These are phyloP conservation scores for Champsocephalus esox DNA, from an alignment of 2,797 vertebrate genomes.

Conservation along the genomic window DNA sequence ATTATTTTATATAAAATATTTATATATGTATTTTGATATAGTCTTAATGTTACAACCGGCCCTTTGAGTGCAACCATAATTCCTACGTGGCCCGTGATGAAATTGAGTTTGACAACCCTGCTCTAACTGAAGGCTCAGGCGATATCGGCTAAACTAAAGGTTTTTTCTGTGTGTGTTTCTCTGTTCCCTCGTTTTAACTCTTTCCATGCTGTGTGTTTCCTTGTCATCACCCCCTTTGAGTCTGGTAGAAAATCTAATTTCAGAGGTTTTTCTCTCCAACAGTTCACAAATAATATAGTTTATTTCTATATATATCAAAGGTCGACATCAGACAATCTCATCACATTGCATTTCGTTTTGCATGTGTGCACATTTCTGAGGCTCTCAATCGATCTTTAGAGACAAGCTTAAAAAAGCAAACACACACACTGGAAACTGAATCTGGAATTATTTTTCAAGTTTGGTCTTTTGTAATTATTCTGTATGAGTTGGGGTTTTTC, in stretches of 20 bases:
- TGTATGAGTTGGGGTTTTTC: conserved; percentile 15
- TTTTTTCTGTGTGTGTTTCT: conserved; percentile 5
- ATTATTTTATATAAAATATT: no score
- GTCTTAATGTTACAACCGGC: no score
- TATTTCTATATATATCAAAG: not conserved
- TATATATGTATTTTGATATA: no score
- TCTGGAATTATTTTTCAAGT: not conserved
- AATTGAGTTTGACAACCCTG: no score
- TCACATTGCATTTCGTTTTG: conserved; percentile 14
- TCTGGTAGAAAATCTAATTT: conserved; percentile 43
- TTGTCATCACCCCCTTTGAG: conserved; percentile 33
- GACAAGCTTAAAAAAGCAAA: conserved; percentile 25
- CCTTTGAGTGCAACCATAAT: no score
- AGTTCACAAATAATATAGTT: conserved; percentile 6
- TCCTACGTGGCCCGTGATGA: no score
- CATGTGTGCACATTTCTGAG: conserved; percentile 19
- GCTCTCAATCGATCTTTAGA: conserved; percentile 7
- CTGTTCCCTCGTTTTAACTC: conserved; percentile 22
- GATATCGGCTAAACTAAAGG: conserved; percentile 54
- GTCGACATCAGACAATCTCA: conserved; percentile 30
- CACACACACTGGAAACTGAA: conserved; percentile 17
- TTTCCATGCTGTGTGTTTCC: conserved; percentile 28
- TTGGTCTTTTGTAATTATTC: not conserved
- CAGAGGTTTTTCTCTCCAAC: conserved; percentile 29
- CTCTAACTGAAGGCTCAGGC: conserved; percentile 39